These are phyloP conservation scores for Phaedon cochleariae DNA, from an alignment of 2,888 invertebrate species.

Conservation along the genomic window DNA sequence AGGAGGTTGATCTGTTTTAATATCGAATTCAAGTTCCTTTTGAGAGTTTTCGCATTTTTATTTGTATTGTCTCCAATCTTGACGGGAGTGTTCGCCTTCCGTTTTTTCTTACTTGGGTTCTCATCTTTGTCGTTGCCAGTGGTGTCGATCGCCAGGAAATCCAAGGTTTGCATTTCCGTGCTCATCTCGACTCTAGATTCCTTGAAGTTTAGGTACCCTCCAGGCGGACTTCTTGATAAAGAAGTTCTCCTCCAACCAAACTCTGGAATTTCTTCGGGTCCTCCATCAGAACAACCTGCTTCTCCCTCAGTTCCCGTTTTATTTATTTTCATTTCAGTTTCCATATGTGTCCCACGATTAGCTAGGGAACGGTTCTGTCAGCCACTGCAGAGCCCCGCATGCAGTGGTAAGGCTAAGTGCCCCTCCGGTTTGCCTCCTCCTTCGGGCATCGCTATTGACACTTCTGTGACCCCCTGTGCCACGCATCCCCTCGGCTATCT, in stretches of 20 bases:
- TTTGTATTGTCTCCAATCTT: background rate
- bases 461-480: conserved; percentile 7
- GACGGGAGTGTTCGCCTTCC: background rate
- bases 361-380: background rate
- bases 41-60: background rate
- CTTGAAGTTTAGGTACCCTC: background rate
- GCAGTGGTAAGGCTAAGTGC: background rate
- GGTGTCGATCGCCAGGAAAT: background rate
- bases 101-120: background rate
- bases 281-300: background rate
- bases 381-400: conserved; percentile 7
- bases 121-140: background rate
- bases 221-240: background rate
- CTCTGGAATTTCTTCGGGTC: background rate
- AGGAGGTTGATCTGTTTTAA: background rate
- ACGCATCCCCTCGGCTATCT: background rate
- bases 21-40: background rate
- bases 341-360: background rate
- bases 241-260: background rate
- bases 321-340: background rate
- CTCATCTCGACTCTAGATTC: background rate
- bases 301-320: background rate
- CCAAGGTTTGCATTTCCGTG: background rate
- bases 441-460: conserved; percentile 13
- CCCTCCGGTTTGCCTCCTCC: conserved; percentile 17